These are phyloP conservation scores for Halichoerus grypus DNA, from an alignment of 2,113 vertebrate genomes.

Conservation along the genomic window DNA sequence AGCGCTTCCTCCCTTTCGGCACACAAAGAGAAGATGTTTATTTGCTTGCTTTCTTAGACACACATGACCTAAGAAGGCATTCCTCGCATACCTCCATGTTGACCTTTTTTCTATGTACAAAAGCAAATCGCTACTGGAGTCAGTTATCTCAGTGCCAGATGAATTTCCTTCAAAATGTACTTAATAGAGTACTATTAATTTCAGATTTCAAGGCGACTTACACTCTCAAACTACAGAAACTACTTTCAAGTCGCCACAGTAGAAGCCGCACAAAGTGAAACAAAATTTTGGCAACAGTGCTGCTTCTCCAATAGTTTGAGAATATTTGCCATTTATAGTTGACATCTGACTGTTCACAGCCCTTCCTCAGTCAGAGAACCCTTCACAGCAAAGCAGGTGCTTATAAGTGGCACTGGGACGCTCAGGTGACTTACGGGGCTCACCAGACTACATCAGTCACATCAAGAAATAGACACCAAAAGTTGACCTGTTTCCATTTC, in stretches of 20 bases:
- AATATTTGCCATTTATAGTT: not conserved
- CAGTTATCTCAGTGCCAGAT: not conserved
- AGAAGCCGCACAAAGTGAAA: constrained; percentile 19
- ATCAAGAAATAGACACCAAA: not conserved
- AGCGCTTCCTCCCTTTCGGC: constrained; percentile 19
- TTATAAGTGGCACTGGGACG: not conserved
- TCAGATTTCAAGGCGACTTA: constrained; percentile 11
- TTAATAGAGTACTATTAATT: not conserved
- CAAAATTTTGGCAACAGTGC: not conserved
- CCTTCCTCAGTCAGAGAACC: not conserved
- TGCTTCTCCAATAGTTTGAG: not conserved
- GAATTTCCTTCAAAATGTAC: constrained; percentile 50
- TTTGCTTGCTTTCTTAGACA: constrained; percentile 11
- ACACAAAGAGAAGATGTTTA: constrained; percentile 54
- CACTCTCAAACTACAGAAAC: not conserved
- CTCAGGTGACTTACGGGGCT: not conserved
- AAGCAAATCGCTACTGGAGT: constrained; percentile 56
- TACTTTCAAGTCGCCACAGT: not conserved
- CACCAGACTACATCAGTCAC: not conserved
- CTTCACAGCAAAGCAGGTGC: not conserved
- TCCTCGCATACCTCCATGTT: constrained; percentile 27
- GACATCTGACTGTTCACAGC: not conserved
- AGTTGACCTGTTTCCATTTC: not conserved
- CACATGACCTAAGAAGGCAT: constrained; percentile 60
- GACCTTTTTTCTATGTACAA: constrained; percentile 44